Conservation (phyloP, 2,888 invertebrate species). For the Pristionchus mayeri region DNA sequence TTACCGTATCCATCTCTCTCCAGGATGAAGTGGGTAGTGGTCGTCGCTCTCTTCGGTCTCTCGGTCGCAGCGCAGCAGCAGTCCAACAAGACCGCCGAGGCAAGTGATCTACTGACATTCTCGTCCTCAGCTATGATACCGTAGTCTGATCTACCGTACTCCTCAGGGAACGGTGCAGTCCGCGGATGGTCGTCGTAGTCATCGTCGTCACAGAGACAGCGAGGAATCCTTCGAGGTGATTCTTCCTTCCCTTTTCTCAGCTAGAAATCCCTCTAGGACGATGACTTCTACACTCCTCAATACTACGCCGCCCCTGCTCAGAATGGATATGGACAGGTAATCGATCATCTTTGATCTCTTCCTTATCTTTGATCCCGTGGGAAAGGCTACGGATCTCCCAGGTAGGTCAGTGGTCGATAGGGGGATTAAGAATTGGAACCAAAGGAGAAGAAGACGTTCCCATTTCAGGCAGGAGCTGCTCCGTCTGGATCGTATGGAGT, state of each 20-base stretch:
- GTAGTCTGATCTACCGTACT: background rate
- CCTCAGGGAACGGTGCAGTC: background rate
- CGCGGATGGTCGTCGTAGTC: constrained; percentile 31
- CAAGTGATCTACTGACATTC: background rate
- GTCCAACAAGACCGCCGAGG: constrained; percentile 4
- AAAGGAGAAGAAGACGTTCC: background rate
- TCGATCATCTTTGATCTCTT: constrained; percentile 16
- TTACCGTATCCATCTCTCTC: background rate
- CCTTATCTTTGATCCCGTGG: background rate
- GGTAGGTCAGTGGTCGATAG: background rate
- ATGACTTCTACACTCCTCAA: constrained; percentile 12
- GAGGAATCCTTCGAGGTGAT: constrained; percentile 12
- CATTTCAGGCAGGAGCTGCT: constrained; percentile 15
- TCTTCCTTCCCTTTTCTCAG: background rate
- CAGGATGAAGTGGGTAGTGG: constrained; percentile 42
- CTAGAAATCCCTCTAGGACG: background rate
- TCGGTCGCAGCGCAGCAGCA: background rate
- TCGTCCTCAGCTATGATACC: background rate
- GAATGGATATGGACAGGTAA: constrained; percentile 36
- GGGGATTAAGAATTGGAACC: too few relatives aligned
- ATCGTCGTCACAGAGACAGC: constrained; percentile 27
- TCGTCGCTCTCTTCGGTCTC: constrained; percentile 5
- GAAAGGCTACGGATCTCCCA: constrained; percentile 9
- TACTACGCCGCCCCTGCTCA: background rate
- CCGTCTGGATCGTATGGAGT: background rate